These are phyloP conservation scores for Psilanteris sp. DNA, from an alignment of 1,140 invertebrate species.

Conservation along the genomic window DNA sequence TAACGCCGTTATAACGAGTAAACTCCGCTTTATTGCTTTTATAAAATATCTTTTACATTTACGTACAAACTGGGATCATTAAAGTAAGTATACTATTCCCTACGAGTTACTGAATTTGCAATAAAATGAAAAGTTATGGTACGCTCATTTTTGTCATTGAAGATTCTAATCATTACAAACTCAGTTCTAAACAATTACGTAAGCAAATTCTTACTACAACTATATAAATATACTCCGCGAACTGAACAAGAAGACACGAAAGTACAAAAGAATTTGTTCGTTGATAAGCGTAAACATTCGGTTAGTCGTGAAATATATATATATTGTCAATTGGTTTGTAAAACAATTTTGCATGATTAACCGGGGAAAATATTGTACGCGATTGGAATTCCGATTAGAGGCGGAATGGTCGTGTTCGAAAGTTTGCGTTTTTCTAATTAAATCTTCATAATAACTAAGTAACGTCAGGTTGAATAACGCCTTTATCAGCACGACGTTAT, in stretches of 20 bases:
- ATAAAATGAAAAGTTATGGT: conserved; percentile 15
- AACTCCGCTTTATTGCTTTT: conserved; percentile 48
- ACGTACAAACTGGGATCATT: conserved; percentile 24
- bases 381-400: conserved; percentile 6
- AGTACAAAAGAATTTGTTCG: too few species aligned
- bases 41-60: conserved; percentile 51
- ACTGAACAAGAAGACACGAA: too few species aligned
- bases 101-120: conserved; percentile 10
- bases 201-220: too few species aligned
- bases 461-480: conserved; percentile 5
- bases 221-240: too few species aligned
- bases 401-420: conserved; percentile 3
- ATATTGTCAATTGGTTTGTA: too few species aligned
- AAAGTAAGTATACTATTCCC: conserved; percentile 13
- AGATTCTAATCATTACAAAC: neutral
- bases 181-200: too few species aligned
- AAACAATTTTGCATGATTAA: neutral
- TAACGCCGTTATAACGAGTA: conserved; percentile 31
- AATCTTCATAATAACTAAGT: conserved; percentile 15
- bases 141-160: conserved; percentile 1
- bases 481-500: conserved; percentile 10
- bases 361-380: too few species aligned
- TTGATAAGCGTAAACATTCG: too few species aligned
- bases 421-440: conserved; percentile 31
- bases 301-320: too few species aligned